phyloP scores from a whole-genome alignment of 2,888 invertebrate genomes.

The Reticulitermes lucifugus region DNA sequence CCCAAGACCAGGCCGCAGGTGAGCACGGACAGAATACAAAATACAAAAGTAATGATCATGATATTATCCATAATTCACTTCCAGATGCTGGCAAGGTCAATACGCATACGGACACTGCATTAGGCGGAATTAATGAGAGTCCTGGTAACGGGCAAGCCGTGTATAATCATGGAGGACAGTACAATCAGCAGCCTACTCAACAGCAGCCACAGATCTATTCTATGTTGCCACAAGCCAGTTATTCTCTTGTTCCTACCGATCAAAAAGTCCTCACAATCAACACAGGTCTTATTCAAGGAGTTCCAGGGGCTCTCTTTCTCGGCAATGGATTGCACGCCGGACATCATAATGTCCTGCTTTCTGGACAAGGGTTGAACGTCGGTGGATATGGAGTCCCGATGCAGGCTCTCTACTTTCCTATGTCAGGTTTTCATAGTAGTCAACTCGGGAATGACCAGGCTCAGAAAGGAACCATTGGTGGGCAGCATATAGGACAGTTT shows the following conservation, averaged over 20 bases:
- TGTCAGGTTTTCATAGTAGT: neutral
- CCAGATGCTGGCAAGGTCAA: neutral
- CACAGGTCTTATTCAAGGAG: neutral
- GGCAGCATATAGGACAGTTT: neutral
- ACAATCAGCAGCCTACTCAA: neutral
- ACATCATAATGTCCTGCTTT: neutral
- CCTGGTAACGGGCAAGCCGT: neutral
- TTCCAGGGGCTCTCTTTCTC: constrained; percentile 3
- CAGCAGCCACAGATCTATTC: neutral
- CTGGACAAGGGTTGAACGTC: neutral
- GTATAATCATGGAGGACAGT: neutral
- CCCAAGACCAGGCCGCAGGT: neutral
- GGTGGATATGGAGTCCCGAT: neutral
- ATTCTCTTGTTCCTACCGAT: neutral
- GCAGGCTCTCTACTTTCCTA: neutral
- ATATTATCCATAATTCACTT: neutral
- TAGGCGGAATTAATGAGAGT: neutral
- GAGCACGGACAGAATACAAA: neutral
- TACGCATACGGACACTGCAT: neutral
- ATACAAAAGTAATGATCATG: neutral
- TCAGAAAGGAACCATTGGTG: neutral
- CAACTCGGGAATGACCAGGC: neutral
- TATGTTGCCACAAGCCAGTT: neutral
- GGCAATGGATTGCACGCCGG: neutral
- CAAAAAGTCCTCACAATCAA: neutral